These are phyloP conservation scores for Hepsetus odoe DNA, from an alignment of 2,113 vertebrate species.

Conservation along the genomic window DNA sequence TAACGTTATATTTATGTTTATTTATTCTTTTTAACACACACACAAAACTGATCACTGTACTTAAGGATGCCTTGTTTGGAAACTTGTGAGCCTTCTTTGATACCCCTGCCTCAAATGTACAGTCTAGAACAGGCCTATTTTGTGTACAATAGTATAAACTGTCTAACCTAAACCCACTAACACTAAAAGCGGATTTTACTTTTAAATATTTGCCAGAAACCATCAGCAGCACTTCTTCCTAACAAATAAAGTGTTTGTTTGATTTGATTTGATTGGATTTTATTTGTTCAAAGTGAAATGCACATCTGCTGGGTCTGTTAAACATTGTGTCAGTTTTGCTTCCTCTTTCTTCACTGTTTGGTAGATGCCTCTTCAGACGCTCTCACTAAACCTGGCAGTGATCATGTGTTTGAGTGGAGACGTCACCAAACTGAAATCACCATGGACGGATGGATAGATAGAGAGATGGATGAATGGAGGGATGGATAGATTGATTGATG, in stretches of 20 bases:
- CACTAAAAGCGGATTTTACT: neutral
- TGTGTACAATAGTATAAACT: conserved; percentile 24
- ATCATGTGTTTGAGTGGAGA: no score
- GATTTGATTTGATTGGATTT: neutral
- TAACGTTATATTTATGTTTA: conserved; percentile 52
- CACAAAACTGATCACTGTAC: neutral
- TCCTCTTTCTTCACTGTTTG: no score
- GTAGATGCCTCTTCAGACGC: no score
- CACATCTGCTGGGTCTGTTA: neutral
- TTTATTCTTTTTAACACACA: conserved; percentile 25
- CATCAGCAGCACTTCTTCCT: neutral
- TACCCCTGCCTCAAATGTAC: conserved; percentile 52
- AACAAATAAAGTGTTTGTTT: conserved; percentile 34
- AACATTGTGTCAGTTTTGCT: no score
- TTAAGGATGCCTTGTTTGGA: conserved; percentile 46
- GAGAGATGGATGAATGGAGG: no score
- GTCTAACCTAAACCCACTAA: neutral
- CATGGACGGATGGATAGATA: no score
- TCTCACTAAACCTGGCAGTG: no score
- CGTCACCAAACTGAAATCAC: no score
- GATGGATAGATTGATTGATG: no score
- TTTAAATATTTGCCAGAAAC: conserved; percentile 11
- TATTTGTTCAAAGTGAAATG: neutral
- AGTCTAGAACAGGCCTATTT: conserved; percentile 35
- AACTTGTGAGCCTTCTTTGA: conserved; percentile 41